A percentile compares a stretch with the other conserved stretches of the same genome.
Evolutionary conservation across 2,113 vertebrate genomes (phyloP).

Genomic region (Myrmecobius fasciatus): DNA sequence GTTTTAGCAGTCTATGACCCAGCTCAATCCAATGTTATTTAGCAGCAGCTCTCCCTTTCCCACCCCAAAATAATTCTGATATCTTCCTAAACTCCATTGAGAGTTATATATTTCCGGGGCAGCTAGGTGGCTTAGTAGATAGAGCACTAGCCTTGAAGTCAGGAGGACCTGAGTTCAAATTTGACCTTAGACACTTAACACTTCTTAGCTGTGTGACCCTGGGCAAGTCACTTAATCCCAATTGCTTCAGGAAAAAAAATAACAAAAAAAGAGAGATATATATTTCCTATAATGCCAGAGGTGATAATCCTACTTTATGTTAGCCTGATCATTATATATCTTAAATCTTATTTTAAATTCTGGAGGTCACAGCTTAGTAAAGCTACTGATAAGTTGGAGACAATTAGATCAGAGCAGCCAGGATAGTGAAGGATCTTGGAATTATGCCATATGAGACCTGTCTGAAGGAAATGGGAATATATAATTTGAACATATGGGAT

Average conservation of each 20-base stretch:
- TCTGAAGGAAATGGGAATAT: no score
- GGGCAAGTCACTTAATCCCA: no score
- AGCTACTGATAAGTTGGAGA: background rate
- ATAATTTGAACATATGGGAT: no score
- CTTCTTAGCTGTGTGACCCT: no score
- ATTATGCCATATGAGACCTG: background rate
- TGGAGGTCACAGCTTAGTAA: background rate
- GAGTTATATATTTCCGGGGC: background rate
- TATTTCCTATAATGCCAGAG: background rate
- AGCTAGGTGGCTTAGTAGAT: no score
- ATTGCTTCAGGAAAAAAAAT: no score
- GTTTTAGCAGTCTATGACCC: background rate
- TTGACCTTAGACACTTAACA: no score
- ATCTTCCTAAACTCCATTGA: background rate
- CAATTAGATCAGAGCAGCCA: background rate
- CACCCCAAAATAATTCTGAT: background rate
- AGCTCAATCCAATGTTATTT: background rate
- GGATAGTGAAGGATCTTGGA: background rate
- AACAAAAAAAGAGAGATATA: background rate
- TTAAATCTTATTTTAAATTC: background rate
- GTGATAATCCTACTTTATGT: background rate
- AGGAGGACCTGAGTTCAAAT: no score
- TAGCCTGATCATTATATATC: background rate
- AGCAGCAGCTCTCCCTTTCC: background rate
- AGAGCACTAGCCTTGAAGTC: no score